Percentiles rank a stretch among this genome's conserved stretches.
phyloP scores from a whole-genome alignment of 2,113 vertebrate species.

The Anoplopoma fimbria region DNA sequence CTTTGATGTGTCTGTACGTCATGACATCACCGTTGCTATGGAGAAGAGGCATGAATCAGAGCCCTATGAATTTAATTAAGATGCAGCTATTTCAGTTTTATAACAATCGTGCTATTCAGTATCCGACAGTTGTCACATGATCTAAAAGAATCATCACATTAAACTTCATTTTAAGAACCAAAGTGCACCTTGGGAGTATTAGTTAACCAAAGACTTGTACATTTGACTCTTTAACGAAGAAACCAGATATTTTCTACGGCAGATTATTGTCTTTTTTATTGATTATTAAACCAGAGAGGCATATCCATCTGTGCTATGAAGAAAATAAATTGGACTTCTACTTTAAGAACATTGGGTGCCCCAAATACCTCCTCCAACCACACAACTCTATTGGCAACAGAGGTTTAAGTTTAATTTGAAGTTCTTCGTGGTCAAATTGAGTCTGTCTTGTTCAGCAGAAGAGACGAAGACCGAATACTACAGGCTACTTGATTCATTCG shows the following conservation, averaged over 20 bases:
- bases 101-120: background rate
- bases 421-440: background rate
- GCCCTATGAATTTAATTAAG: too few relatives aligned
- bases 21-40: background rate
- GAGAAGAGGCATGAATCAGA: background rate
- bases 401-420: constrained; percentile 13
- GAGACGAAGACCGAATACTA: background rate
- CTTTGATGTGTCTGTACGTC: too few relatives aligned
- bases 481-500: constrained; percentile 15
- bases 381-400: background rate
- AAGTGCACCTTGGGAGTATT: background rate
- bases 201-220: background rate
- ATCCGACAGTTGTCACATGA: background rate
- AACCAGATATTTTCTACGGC: background rate
- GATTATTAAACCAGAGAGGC: background rate
- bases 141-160: background rate
- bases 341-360: background rate
- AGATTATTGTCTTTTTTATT: background rate
- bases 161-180: background rate
- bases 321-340: background rate
- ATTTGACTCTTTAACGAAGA: background rate
- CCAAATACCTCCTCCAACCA: background rate
- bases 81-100: background rate
- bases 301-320: background rate
- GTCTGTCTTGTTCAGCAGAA: constrained; percentile 9